phyloP scores from a whole-genome alignment of 2,888 invertebrate genomes.

The Eupithecia vulgata region DNA sequence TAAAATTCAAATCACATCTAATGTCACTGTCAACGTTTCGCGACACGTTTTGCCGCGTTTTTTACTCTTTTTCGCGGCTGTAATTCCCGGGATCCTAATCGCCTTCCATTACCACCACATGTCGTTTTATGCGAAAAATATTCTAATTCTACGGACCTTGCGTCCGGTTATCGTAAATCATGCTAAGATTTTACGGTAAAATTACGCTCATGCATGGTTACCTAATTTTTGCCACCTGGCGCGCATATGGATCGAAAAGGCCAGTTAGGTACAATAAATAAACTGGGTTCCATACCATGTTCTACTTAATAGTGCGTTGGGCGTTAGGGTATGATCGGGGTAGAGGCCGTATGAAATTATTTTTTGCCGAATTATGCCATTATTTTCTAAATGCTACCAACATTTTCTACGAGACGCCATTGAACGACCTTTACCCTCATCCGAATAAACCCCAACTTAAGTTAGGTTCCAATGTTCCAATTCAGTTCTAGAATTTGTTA shows the following conservation, averaged over 20 bases:
- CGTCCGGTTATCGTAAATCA: slow-evolving; percentile 41
- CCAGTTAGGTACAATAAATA: too few species aligned
- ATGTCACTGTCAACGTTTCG: slow-evolving; percentile 30
- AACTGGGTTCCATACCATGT: not conserved
- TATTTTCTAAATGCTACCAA: too few species aligned
- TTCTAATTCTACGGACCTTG: slow-evolving; percentile 40
- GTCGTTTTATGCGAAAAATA: slow-evolving; percentile 46
- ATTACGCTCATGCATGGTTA: slow-evolving; percentile 25
- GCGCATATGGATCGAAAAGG: slow-evolving; percentile 5
- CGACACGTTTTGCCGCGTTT: slow-evolving; percentile 25
- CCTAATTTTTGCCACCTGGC: slow-evolving; percentile 36
- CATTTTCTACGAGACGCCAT: too few species aligned
- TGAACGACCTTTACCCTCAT: too few species aligned
- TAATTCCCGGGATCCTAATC: slow-evolving; percentile 41
- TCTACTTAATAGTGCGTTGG: too few species aligned
- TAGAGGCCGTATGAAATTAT: too few species aligned
- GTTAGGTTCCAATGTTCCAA: too few species aligned
- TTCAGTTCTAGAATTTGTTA: too few species aligned
- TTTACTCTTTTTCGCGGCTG: slow-evolving; percentile 30
- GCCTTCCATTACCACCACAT: slow-evolving; percentile 43
- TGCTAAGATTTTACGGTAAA: slow-evolving; percentile 38
- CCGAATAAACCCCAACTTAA: too few species aligned
- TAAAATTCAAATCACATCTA: slow-evolving; percentile 15
- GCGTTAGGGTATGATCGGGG: too few species aligned
- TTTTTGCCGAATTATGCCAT: too few species aligned